Evolutionary conservation across 2,797 vertebrate species (phyloP).

Genomic region (Mus minutoides): DNA sequence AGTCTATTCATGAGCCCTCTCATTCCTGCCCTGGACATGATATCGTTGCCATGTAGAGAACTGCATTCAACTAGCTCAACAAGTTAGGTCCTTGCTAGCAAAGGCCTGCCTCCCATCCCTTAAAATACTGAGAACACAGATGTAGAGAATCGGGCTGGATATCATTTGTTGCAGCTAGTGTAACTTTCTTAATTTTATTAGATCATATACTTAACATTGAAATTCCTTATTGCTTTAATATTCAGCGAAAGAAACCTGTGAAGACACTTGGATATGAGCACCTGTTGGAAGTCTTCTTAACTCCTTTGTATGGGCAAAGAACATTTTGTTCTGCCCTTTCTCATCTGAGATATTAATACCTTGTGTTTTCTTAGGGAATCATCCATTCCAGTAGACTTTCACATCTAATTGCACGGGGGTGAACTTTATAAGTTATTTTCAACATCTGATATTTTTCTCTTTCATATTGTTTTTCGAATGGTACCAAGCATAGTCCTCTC

Average conservation of each 20-base stretch:
- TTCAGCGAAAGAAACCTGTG: neutral
- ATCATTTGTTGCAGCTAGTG: neutral
- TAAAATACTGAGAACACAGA: constrained; percentile 16
- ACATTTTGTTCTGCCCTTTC: neutral
- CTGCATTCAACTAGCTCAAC: neutral
- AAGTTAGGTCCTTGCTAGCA: neutral
- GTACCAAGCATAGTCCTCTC: neutral
- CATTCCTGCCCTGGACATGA: neutral
- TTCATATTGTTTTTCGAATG: neutral
- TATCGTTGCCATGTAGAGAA: neutral
- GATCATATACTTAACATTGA: neutral
- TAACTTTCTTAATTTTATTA: neutral
- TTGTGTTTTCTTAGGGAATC: constrained; percentile 49
- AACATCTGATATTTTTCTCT: neutral
- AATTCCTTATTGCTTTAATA: neutral
- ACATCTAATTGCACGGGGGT: neutral
- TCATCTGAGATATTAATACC: constrained; percentile 2
- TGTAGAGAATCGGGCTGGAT: neutral
- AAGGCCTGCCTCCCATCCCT: neutral
- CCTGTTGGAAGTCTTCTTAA: neutral
- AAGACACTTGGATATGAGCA: constrained; percentile 5
- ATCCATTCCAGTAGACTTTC: neutral
- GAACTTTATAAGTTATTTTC: constrained; percentile 46
- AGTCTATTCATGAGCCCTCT: neutral
- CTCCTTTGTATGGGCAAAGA: neutral